Percentiles rank a stretch among this genome's conserved stretches.
phyloP scores from a whole-genome alignment of 2,888 invertebrate genomes.

The Alloscopus bannaensis region DNA sequence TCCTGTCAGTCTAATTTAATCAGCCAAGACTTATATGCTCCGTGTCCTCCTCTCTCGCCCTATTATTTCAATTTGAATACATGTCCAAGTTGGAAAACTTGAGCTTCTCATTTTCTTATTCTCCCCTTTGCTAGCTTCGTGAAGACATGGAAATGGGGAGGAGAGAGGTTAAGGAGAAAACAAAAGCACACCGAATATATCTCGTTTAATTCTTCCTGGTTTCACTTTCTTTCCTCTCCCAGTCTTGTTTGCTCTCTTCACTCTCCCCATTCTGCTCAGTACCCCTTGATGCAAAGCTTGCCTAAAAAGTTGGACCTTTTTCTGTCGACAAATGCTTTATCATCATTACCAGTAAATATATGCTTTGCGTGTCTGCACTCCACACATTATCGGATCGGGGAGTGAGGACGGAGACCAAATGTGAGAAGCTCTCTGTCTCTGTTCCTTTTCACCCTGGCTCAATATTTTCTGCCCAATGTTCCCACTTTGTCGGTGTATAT shows the following conservation, averaged over 20 bases:
- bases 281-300: conserved; percentile 2
- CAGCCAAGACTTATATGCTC: conserved; percentile 29
- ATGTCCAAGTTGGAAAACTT: conserved; percentile 17
- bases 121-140: conserved; percentile 3
- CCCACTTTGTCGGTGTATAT: too few relatives aligned
- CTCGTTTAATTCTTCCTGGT: background rate
- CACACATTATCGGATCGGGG: background rate
- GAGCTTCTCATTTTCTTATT: conserved; percentile 29
- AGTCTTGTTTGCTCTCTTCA: background rate
- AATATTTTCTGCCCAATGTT: too few relatives aligned
- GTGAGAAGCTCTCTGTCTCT: too few relatives aligned
- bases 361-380: background rate
- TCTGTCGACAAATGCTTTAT: conserved; percentile 34
- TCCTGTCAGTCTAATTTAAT: conserved; percentile 28
- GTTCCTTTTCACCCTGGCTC: too few relatives aligned
- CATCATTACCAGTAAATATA: conserved; percentile 24
- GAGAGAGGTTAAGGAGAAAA: too few relatives aligned
- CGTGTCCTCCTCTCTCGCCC: background rate
- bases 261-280: too few relatives aligned
- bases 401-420: background rate
- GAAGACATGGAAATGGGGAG: too few relatives aligned
- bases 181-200: background rate
- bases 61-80: conserved; percentile 33
- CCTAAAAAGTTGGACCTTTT: background rate
- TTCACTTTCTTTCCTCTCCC: conserved; percentile 16